Evolutionary conservation across 2,888 invertebrate species (phyloP).

Genomic region (Erebia ligea): DNA sequence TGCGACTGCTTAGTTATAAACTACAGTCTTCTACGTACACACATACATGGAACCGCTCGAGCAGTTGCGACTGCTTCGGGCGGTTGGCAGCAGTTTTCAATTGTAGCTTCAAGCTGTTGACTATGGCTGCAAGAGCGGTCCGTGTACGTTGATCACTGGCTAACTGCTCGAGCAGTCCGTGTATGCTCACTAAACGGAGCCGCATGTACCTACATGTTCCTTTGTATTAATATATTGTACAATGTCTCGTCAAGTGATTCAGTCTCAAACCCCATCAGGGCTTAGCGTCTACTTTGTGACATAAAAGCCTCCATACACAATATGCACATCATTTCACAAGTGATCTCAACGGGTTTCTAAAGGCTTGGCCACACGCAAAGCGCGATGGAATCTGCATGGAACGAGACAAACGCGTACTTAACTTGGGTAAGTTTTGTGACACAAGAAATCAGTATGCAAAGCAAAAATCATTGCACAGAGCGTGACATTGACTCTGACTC

Average conservation of each 20-base stretch:
- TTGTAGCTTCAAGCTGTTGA: too few relatives aligned
- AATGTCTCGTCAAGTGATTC: not conserved
- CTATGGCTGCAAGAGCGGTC: too few relatives aligned
- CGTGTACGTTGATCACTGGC: too few relatives aligned
- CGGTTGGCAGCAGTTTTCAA: too few relatives aligned
- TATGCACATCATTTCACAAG: constrained; percentile 30
- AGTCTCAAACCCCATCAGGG: constrained; percentile 15
- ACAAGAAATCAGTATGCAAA: too few relatives aligned
- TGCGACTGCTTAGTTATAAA: too few relatives aligned
- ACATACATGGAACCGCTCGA: too few relatives aligned
- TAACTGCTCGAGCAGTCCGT: too few relatives aligned
- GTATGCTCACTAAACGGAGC: not conserved
- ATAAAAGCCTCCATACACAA: constrained; percentile 25
- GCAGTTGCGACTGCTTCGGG: too few relatives aligned
- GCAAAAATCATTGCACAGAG: too few relatives aligned
- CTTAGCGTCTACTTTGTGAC: constrained; percentile 20
- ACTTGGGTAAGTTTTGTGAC: not conserved
- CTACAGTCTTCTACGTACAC: too few relatives aligned
- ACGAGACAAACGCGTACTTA: not conserved
- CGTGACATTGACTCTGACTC: too few relatives aligned
- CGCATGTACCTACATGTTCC: not conserved
- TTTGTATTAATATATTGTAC: not conserved
- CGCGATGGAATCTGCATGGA: not conserved
- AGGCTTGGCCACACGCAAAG: not conserved
- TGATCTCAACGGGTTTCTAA: constrained; percentile 19